These are phyloP conservation scores for Tetramorium parvispinum DNA, from an alignment of 1,140 invertebrate species.

Conservation along the genomic window DNA sequence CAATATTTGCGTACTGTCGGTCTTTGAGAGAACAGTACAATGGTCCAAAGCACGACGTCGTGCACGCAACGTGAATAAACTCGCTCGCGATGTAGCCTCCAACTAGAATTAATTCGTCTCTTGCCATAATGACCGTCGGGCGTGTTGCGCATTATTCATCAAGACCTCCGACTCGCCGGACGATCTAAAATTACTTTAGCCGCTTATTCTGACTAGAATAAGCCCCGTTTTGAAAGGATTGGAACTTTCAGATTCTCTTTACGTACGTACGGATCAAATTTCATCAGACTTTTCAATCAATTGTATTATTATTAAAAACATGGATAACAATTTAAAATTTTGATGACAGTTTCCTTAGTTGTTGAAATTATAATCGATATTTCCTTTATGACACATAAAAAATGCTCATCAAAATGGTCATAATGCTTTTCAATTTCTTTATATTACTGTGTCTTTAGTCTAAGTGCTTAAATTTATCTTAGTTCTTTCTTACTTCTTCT, in stretches of 20 bases:
- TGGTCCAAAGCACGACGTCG: constrained; percentile 40
- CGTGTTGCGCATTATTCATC: constrained; percentile 51
- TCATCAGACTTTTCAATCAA: background rate
- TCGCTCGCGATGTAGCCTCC: background rate
- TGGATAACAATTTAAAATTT: background rate
- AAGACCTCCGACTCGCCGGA: background rate
- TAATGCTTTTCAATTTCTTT: constrained; percentile 5
- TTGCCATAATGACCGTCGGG: constrained; percentile 35
- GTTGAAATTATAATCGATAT: background rate
- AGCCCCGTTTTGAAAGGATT: background rate
- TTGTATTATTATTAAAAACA: background rate
- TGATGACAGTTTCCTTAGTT: background rate
- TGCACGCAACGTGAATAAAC: constrained; percentile 35
- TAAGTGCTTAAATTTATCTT: constrained; percentile 19
- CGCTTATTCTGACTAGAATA: background rate
- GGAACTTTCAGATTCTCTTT: background rate
- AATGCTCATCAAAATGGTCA: background rate
- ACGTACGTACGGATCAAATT: background rate
- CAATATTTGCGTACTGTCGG: constrained; percentile 53
- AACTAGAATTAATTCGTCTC: constrained; percentile 44
- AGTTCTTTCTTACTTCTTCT: background rate
- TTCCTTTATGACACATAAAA: background rate
- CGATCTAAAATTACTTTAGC: constrained; percentile 36
- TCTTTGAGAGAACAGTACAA: constrained; percentile 56
- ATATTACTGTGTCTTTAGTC: background rate